Evolutionary conservation across 2,797 vertebrate species (phyloP).

Genomic region (Eulemur albifrons): DNA sequence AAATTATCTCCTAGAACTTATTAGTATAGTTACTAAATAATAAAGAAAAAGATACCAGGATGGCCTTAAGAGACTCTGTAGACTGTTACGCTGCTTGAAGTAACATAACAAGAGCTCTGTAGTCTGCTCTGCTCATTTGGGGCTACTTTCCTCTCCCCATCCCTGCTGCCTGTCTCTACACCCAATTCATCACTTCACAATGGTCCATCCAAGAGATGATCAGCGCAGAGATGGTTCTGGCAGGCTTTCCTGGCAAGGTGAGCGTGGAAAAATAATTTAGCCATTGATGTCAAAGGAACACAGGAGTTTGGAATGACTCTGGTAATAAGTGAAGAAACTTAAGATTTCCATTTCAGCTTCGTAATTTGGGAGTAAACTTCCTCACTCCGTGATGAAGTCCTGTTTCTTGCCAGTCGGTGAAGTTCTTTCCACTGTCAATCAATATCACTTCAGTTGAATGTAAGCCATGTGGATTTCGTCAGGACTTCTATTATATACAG

Average conservation of each 20-base stretch:
- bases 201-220: slow-evolving; percentile 47
- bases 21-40: neutral
- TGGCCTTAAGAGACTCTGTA: neutral
- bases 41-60: neutral
- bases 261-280: slow-evolving; percentile 63
- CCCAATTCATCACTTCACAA: slow-evolving; percentile 12
- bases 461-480: slow-evolving; percentile 73
- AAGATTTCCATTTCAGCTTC: slow-evolving; percentile 50
- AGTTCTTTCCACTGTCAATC: slow-evolving; percentile 62
- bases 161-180: neutral
- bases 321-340: slow-evolving; percentile 42
- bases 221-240: slow-evolving; percentile 40
- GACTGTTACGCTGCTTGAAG: neutral
- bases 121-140: slow-evolving; percentile 33
- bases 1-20: slow-evolving; percentile 35
- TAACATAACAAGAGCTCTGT: neutral
- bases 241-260: slow-evolving; percentile 56
- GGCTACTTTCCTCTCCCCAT: neutral
- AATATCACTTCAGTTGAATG: slow-evolving; percentile 44
- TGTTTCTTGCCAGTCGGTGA: slow-evolving; percentile 62
- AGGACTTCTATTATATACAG: slow-evolving; percentile 56
- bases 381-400: slow-evolving; percentile 40
- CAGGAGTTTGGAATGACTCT: slow-evolving; percentile 30
- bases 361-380: slow-evolving; percentile 52
- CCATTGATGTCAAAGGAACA: slow-evolving; percentile 53